These are phyloP conservation scores for Rhingia campestris DNA, from an alignment of 2,888 invertebrate species.

Conservation along the genomic window DNA sequence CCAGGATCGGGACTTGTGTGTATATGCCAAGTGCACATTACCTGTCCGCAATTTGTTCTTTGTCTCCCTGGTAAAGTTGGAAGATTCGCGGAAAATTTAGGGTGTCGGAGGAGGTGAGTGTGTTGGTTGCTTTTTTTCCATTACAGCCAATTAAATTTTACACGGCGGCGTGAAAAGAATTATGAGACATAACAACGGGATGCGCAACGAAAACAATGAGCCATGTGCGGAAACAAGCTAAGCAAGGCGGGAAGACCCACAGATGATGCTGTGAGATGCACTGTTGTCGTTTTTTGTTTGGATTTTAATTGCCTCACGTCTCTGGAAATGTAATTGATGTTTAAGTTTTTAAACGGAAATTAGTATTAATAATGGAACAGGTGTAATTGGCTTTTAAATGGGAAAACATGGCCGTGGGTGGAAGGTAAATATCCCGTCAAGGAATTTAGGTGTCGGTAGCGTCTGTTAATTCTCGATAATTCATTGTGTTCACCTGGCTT, in stretches of 20 bases:
- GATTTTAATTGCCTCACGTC: constrained; percentile 66
- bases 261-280: constrained; percentile 30
- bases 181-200: constrained; percentile 68
- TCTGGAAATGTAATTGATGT: constrained; percentile 59
- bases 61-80: constrained; percentile 58
- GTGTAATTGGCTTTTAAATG: constrained; percentile 35
- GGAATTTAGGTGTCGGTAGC: background rate
- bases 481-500: too few species aligned
- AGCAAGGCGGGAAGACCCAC: background rate
- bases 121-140: constrained; percentile 41
- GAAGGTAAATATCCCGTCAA: background rate
- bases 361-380: constrained; percentile 41
- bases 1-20: constrained; percentile 14
- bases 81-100: background rate
- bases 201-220: constrained; percentile 71
- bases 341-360: constrained; percentile 45
- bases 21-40: constrained; percentile 66
- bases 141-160: constrained; percentile 75
- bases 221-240: constrained; percentile 37
- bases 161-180: constrained; percentile 73
- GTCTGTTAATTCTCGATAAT: too few species aligned
- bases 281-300: constrained; percentile 51
- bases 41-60: constrained; percentile 73
- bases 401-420: background rate
- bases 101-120: background rate